A percentile compares a stretch with the other conserved stretches of the same genome.
Evolutionary conservation across 2,888 invertebrate genomes (phyloP).

Genomic region (Cremastobaeus sp.): DNA sequence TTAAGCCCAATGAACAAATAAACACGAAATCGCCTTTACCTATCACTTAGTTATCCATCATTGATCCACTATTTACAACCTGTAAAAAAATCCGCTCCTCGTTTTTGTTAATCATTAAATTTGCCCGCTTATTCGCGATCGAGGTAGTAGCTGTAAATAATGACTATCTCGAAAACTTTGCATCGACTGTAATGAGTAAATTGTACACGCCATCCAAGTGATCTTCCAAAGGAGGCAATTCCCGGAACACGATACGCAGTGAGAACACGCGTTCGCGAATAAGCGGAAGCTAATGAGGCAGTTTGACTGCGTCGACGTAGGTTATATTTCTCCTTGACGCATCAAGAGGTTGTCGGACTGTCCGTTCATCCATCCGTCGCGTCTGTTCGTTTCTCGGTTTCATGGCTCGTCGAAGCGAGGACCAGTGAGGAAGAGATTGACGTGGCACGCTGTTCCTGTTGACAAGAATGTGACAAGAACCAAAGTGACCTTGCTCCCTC

Average conservation of each 20-base stretch:
- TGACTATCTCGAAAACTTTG: not conserved
- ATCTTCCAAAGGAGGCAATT: slow-evolving; percentile 7
- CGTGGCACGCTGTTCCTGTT: slow-evolving; percentile 76
- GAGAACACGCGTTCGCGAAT: slow-evolving; percentile 70
- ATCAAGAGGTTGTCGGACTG: slow-evolving; percentile 74
- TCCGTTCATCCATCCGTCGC: slow-evolving; percentile 69
- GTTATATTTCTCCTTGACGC: slow-evolving; percentile 79
- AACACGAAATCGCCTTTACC: no score
- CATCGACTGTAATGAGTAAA: not conserved
- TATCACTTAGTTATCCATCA: no score
- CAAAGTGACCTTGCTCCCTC: slow-evolving; percentile 72
- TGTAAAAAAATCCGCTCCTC: no score
- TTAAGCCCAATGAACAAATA: no score
- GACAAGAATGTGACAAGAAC: slow-evolving; percentile 78
- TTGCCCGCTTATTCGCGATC: no score
- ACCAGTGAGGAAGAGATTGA: slow-evolving; percentile 75
- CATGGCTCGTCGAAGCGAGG: slow-evolving; percentile 64
- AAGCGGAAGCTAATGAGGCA: slow-evolving; percentile 77
- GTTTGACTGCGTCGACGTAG: slow-evolving; percentile 72
- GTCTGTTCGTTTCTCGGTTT: slow-evolving; percentile 65
- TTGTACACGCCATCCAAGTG: not conserved
- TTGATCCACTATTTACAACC: no score
- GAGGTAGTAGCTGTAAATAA: no score
- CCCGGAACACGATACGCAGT: slow-evolving; percentile 46
- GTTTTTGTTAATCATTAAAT: no score